Evolutionary conservation across 2,113 vertebrate species (phyloP).

Genomic region (Myrmecophaga tridactyla): DNA sequence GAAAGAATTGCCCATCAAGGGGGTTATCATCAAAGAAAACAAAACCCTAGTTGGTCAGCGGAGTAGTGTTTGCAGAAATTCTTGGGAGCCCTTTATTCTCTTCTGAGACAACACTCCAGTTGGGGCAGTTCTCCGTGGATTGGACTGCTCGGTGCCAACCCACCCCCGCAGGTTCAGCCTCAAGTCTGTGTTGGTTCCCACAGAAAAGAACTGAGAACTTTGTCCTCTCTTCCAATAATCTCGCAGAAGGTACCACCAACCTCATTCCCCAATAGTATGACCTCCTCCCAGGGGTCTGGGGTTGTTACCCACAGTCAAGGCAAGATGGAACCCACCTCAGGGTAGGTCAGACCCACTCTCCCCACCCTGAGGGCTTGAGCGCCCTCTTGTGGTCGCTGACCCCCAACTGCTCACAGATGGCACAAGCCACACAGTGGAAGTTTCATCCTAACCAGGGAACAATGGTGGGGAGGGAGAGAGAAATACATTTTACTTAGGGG

Average conservation of each 20-base stretch:
- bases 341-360: background rate
- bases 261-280: background rate
- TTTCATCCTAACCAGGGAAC: background rate
- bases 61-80: background rate
- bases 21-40: background rate
- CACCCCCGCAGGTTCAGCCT: background rate
- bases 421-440: background rate
- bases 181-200: background rate
- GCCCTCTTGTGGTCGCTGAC: background rate
- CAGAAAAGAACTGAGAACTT: background rate
- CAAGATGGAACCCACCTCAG: background rate
- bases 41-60: background rate
- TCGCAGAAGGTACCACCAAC: background rate
- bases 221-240: background rate
- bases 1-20: background rate
- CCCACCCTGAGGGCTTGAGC: rapidly evolving
- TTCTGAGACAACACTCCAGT: background rate
- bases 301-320: background rate
- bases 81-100: background rate
- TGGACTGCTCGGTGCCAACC: background rate
- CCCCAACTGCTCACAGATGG: background rate
- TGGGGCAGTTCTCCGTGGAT: background rate
- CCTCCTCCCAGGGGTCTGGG: background rate
- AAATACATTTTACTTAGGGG: background rate
- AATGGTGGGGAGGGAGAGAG: background rate